Conservation (phyloP, 2,888 invertebrate genomes). For the Cerceris ruficornis region DNA sequence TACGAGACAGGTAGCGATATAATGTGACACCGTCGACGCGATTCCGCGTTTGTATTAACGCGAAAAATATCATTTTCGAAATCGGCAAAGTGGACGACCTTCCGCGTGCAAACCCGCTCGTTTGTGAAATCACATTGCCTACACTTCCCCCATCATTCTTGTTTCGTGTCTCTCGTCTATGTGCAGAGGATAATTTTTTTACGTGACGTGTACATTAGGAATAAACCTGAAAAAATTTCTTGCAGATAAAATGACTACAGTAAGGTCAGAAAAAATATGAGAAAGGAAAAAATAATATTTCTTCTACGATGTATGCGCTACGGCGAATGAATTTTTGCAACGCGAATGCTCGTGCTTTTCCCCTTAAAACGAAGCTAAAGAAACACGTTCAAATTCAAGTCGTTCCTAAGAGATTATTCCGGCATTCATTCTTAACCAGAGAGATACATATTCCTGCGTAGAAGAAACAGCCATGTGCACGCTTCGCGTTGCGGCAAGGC, state of each 20-base stretch:
- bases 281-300: too few species aligned
- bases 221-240: too few species aligned
- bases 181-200: too few species aligned
- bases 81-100: conserved; percentile 3
- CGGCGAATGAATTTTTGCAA: not conserved
- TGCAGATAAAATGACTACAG: too few species aligned
- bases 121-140: not conserved
- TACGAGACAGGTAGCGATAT: conserved; percentile 15
- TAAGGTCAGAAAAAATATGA: too few species aligned
- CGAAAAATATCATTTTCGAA: conserved; percentile 33
- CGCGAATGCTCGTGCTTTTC: not conserved
- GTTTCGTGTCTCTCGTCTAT: too few species aligned
- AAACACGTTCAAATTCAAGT: not conserved
- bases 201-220: too few species aligned
- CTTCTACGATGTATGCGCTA: not conserved
- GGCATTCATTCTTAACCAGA: not conserved
- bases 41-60: conserved; percentile 6
- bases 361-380: not conserved
- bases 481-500: conserved; percentile 7
- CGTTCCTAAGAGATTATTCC: not conserved
- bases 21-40: conserved; percentile 39
- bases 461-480: conserved; percentile 6
- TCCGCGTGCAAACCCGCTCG: not conserved
- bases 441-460: not conserved
- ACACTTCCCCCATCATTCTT: not conserved